Conservation (phyloP, 2,797 vertebrate species). For the Brachyalestes nurse region DNA sequence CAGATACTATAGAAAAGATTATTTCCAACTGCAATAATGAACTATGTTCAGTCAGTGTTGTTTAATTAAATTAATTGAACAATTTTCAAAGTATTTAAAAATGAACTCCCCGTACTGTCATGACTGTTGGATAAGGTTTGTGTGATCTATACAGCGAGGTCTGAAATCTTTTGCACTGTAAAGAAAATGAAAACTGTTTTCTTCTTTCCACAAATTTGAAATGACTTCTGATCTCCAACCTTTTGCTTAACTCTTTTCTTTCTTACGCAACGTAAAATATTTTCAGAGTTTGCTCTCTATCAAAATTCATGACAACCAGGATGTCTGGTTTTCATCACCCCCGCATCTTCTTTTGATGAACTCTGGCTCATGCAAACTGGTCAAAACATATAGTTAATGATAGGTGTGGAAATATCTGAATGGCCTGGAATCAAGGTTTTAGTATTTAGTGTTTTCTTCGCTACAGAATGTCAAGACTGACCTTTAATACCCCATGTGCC, state of each 20-base stretch:
- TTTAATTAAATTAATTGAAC: too few relatives aligned
- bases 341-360: background rate
- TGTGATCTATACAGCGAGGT: background rate
- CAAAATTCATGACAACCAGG: constrained; percentile 6
- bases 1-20: too few relatives aligned
- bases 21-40: too few relatives aligned
- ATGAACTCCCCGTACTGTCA: too few relatives aligned
- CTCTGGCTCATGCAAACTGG: background rate
- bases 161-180: background rate
- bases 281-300: constrained; percentile 20
- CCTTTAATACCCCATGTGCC: constrained; percentile 36
- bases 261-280: constrained; percentile 20
- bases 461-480: constrained; percentile 11
- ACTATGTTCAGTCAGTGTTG: too few relatives aligned
- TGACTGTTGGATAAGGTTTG: too few relatives aligned
- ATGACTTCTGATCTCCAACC: background rate
- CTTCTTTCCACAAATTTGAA: background rate
- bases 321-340: constrained; percentile 20
- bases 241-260: background rate
- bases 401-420: background rate
- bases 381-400: background rate
- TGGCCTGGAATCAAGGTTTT: background rate
- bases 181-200: background rate
- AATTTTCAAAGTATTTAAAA: too few relatives aligned
- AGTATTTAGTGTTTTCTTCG: background rate